These are phyloP conservation scores for Xenotilapia caudafasciata DNA, from an alignment of 2,113 vertebrate species.

Conservation along the genomic window DNA sequence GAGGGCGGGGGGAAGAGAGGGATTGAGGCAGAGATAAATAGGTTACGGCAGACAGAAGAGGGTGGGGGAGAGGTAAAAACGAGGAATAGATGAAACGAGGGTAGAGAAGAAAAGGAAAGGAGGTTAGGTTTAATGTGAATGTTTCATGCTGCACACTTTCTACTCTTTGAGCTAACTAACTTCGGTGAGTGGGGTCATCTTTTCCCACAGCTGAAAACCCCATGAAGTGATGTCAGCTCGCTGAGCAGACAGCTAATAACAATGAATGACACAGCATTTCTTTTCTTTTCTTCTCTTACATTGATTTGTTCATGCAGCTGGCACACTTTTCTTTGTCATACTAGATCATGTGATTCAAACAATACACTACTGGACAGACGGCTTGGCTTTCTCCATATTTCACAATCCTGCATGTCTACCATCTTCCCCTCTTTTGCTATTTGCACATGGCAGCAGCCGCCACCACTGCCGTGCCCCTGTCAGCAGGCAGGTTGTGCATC, in stretches of 20 bases:
- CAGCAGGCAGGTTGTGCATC: conserved; percentile 3
- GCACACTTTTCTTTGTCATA: not conserved
- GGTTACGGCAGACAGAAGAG: not conserved
- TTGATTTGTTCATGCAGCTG: not conserved
- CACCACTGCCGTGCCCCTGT: not conserved
- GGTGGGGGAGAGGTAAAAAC: not conserved
- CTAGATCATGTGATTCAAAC: not conserved
- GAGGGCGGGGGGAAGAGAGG: not conserved
- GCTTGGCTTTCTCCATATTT: not conserved
- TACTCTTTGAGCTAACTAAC: not conserved
- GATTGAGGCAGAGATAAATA: not conserved
- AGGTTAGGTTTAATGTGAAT: not conserved
- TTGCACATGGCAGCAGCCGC: not conserved
- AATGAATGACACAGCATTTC: not conserved
- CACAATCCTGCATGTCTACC: not conserved
- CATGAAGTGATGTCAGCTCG: not conserved
- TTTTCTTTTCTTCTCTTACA: not conserved
- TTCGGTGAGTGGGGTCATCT: not conserved
- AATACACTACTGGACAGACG: not conserved
- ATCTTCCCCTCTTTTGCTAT: not conserved
- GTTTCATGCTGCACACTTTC: not conserved
- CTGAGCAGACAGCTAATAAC: conserved; percentile 1
- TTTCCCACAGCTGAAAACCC: not conserved
- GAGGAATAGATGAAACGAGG: not conserved
- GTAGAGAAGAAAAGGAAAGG: not conserved